These are phyloP conservation scores for Aspidiotus rigidus DNA, from an alignment of 2,888 invertebrate genomes.

Conservation along the genomic window DNA sequence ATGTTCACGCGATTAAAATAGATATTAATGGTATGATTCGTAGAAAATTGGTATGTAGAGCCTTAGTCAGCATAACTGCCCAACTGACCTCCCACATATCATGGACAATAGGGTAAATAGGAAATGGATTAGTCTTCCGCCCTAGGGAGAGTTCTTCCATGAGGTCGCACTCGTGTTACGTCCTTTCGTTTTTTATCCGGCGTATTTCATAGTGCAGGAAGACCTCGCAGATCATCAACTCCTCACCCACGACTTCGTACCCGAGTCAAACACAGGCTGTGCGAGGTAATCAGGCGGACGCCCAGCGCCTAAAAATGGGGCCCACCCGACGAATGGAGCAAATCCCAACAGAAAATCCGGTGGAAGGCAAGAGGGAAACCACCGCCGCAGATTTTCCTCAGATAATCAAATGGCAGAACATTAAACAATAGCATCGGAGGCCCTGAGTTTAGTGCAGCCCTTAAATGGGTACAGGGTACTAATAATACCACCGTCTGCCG, in stretches of 20 bases:
- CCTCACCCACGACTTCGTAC: not conserved
- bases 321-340: not conserved
- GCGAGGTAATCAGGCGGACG: not conserved
- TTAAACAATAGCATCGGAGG: not conserved
- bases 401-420: not conserved
- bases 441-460: too few relatives aligned
- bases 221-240: not conserved
- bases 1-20: too few relatives aligned
- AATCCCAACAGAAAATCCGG: too few relatives aligned
- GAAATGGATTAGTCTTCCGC: too few relatives aligned
- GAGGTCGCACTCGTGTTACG: too few relatives aligned
- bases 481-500: not conserved
- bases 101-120: too few relatives aligned
- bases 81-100: too few relatives aligned
- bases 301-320: not conserved
- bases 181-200: not conserved
- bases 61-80: too few relatives aligned
- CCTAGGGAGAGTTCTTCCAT: too few relatives aligned
- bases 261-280: not conserved
- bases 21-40: too few relatives aligned
- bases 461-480: not conserved
- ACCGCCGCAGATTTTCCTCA: not conserved
- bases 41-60: too few relatives aligned
- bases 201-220: not conserved
- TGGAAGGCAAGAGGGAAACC: too few relatives aligned